These are phyloP conservation scores for Heliconius melpomene DNA, from an alignment of 1,140 invertebrate species.

Conservation along the genomic window DNA sequence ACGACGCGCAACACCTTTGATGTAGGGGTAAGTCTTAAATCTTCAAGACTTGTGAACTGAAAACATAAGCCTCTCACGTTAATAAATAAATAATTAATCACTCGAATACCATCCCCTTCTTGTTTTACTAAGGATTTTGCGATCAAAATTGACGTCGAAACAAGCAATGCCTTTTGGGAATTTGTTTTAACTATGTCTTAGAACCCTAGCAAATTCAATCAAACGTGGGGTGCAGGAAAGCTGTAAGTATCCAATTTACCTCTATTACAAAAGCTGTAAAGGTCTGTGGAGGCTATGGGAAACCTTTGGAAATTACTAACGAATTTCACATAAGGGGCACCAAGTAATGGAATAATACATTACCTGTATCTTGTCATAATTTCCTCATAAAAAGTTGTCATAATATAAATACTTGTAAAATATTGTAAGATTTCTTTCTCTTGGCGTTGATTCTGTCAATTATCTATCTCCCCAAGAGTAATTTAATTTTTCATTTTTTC, in stretches of 20 bases:
- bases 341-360: slow-evolving; percentile 23
- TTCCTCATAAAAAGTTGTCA: background rate
- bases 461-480: too few relatives aligned
- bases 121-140: slow-evolving; percentile 36
- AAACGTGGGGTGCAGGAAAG: slow-evolving; percentile 37
- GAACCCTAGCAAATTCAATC: slow-evolving; percentile 44
- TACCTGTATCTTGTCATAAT: slow-evolving; percentile 11
- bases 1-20: background rate
- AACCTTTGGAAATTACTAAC: slow-evolving; percentile 31
- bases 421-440: too few relatives aligned
- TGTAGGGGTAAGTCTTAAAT: background rate
- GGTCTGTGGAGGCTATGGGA: slow-evolving; percentile 31
- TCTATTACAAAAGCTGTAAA: slow-evolving; percentile 41
- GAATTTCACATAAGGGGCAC: slow-evolving; percentile 30
- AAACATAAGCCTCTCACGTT: slow-evolving; percentile 5
- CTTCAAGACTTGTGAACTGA: background rate
- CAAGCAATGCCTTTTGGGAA: slow-evolving; percentile 31
- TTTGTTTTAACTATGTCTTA: slow-evolving; percentile 43
- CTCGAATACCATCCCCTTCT: slow-evolving; percentile 16
- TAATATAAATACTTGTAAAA: too few relatives aligned
- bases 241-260: slow-evolving; percentile 42
- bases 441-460: too few relatives aligned
- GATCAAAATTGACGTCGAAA: slow-evolving; percentile 41
- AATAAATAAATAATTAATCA: slow-evolving; percentile 23
- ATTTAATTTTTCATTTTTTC: too few relatives aligned